These are phyloP conservation scores for Oryzaephilus surinamensis DNA, from an alignment of 1,140 invertebrate species.

Conservation along the genomic window DNA sequence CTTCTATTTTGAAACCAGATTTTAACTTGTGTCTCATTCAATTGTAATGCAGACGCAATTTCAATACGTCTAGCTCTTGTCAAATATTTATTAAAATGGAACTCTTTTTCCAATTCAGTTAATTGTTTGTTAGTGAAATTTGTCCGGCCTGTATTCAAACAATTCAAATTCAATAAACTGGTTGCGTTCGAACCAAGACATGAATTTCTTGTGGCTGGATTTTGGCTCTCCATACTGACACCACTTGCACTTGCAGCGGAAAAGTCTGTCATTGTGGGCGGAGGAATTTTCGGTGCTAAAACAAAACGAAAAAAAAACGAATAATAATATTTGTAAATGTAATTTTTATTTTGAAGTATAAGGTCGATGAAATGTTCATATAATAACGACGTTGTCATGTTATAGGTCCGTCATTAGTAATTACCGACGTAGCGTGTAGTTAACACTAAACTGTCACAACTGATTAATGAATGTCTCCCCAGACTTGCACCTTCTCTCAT, in stretches of 20 bases:
- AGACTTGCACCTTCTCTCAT: constrained; percentile 26
- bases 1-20: constrained; percentile 89
- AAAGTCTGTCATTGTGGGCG: constrained; percentile 32
- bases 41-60: constrained; percentile 88
- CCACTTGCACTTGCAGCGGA: constrained; percentile 13
- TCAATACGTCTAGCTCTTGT: constrained; percentile 93
- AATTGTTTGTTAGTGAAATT: constrained; percentile 99
- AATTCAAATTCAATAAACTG: constrained; percentile 35
- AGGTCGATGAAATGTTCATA: not conserved
- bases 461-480: constrained; percentile 38
- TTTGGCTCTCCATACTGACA: constrained; percentile 23
- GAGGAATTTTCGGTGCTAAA: constrained; percentile 59
- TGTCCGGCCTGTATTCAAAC: constrained; percentile 78
- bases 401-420: constrained; percentile 32
- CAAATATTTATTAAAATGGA: constrained; percentile 98
- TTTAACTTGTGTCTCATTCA: constrained; percentile 95
- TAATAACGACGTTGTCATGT: constrained; percentile 20
- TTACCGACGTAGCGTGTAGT: constrained; percentile 37
- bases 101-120: constrained; percentile 97
- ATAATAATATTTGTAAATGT: not conserved
- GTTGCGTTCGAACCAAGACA: constrained; percentile 29
- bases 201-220: constrained; percentile 22
- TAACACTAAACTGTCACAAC: constrained; percentile 36
- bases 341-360: constrained; percentile 1
- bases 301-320: constrained; percentile 24